phyloP scores from a whole-genome alignment of 2,797 vertebrate genomes.

The Cryptoprocta ferox region DNA sequence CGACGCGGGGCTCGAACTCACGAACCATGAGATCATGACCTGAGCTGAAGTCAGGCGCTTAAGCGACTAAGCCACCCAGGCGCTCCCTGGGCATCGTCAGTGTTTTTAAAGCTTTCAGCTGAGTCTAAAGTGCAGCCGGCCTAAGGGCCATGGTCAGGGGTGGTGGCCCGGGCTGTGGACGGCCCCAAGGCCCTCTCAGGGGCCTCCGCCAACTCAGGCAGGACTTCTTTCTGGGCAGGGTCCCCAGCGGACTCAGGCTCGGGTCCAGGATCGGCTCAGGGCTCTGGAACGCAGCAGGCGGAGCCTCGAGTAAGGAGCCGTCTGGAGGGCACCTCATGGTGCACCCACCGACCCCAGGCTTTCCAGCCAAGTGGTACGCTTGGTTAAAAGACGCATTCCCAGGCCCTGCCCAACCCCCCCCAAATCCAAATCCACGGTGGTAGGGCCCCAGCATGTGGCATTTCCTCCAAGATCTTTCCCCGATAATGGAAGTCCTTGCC shows the following conservation, averaged over 20 bases:
- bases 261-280: neutral
- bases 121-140: neutral
- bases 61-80: no score
- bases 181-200: no score
- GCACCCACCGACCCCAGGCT: neutral
- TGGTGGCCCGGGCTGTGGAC: no score
- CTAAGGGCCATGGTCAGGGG: no score
- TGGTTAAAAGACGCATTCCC: neutral
- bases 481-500: neutral
- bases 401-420: neutral
- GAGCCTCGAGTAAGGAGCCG: fast-evolving
- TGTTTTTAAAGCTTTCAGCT: neutral
- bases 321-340: fast-evolving
- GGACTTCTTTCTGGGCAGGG: no score
- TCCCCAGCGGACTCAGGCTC: neutral
- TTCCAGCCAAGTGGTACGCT: no score
- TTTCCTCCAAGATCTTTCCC: neutral
- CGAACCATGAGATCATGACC: no score
- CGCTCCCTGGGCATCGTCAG: no score
- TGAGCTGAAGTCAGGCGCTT: no score
- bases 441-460: neutral
- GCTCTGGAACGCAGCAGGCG: neutral
- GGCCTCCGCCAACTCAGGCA: neutral
- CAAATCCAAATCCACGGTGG: neutral
- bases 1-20: no score